These are phyloP conservation scores for Heliconius congener DNA, from an alignment of 1,140 invertebrate genomes.

Conservation along the genomic window DNA sequence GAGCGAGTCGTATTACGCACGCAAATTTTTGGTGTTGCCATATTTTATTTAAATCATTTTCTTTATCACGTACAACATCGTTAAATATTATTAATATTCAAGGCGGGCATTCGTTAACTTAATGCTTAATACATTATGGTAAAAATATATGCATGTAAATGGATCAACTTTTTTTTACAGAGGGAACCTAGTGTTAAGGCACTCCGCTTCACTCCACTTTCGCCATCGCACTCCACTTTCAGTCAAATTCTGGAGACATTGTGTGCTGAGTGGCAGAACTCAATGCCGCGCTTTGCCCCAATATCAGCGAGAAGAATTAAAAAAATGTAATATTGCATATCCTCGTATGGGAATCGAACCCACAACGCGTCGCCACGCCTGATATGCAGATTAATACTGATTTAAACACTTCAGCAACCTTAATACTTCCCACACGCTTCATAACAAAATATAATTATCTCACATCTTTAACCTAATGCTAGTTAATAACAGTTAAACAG, in stretches of 20 bases:
- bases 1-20: constrained; percentile 18
- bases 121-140: not conserved
- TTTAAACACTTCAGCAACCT: not conserved
- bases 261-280: no score
- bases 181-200: no score
- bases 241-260: no score
- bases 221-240: no score
- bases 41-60: constrained; percentile 10
- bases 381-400: not conserved
- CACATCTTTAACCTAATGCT: not conserved
- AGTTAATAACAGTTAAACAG: not conserved
- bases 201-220: no score
- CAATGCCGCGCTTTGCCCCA: no score
- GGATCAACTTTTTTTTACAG: not conserved
- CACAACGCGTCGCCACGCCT: no score
- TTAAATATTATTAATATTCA: constrained; percentile 10
- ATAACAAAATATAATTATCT: not conserved
- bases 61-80: constrained; percentile 4
- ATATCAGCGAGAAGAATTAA: no score
- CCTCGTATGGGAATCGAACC: no score
- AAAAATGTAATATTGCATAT: no score
- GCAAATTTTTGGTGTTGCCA: constrained; percentile 2
- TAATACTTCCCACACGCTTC: not conserved
- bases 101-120: not conserved
- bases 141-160: not conserved